These are phyloP conservation scores for Camponotus vicinus DNA, from an alignment of 1,140 invertebrate species.

Conservation along the genomic window DNA sequence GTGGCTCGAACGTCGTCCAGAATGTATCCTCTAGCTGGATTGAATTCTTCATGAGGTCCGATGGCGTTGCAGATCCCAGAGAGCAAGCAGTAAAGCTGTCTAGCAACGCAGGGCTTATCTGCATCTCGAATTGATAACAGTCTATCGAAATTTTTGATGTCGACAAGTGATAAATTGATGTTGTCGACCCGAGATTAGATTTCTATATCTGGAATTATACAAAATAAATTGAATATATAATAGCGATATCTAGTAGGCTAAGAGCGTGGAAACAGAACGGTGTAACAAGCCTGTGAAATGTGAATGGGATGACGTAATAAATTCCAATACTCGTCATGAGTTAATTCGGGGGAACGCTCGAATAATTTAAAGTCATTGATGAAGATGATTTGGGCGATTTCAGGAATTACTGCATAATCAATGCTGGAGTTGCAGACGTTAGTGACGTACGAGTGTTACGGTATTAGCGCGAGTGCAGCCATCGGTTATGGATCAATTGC, in stretches of 20 bases:
- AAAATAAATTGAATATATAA: conserved; percentile 1
- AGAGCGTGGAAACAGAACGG: not conserved
- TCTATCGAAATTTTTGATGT: conserved; percentile 76
- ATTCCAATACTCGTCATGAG: not conserved
- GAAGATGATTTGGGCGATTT: conserved; percentile 25
- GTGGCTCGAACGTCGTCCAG: conserved; percentile 40
- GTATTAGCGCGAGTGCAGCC: conserved; percentile 70
- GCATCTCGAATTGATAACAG: conserved; percentile 80
- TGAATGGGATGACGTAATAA: not conserved
- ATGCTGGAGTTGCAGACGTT: conserved; percentile 53
- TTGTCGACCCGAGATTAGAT: not conserved
- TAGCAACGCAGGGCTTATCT: conserved; percentile 75
- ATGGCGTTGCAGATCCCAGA: conserved; percentile 70
- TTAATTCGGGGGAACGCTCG: not conserved
- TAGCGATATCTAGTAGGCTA: no score
- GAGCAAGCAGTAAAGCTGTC: conserved; percentile 73
- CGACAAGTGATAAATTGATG: not conserved
- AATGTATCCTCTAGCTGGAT: conserved; percentile 47
- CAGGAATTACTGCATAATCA: conserved; percentile 53
- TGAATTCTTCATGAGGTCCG: conserved; percentile 76
- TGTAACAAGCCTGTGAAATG: not conserved
- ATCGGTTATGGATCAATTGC: conserved; percentile 73
- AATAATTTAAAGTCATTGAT: conserved; percentile 53
- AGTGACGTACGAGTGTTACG: conserved; percentile 71
- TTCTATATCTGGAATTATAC: not conserved